Percentiles rank a stretch among this genome's conserved stretches.
Conservation (phyloP, 2,797 vertebrate species). For the Chromis chromis region DNA sequence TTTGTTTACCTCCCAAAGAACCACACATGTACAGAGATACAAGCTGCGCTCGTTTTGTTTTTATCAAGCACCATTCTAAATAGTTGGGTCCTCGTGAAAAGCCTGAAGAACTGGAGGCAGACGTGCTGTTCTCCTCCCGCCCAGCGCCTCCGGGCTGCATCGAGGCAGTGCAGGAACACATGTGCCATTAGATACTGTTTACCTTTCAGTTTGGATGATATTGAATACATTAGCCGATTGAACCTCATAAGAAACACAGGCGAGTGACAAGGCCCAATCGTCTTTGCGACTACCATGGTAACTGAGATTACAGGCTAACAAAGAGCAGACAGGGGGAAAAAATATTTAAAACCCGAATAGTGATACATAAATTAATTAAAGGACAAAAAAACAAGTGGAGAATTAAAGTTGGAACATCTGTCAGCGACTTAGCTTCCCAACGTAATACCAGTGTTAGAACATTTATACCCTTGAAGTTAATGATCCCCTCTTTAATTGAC, state of each 20-base stretch:
- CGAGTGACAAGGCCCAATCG: slow-evolving; percentile 82
- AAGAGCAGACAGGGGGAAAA: slow-evolving; percentile 76
- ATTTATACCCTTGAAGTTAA: slow-evolving; percentile 91
- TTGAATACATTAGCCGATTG: slow-evolving; percentile 85
- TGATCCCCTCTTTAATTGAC: slow-evolving; percentile 90
- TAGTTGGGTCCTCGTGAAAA: slow-evolving; percentile 54
- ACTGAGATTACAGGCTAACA: slow-evolving; percentile 84
- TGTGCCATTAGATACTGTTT: slow-evolving; percentile 78
- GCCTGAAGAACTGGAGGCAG: slow-evolving; percentile 47
- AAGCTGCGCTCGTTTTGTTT: slow-evolving; percentile 65
- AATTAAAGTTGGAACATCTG: slow-evolving; percentile 90
- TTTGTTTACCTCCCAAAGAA: slow-evolving; percentile 63
- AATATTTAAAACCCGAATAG: slow-evolving; percentile 81
- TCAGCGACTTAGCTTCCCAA: slow-evolving; percentile 87
- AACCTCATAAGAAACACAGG: slow-evolving; percentile 81
- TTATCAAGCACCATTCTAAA: slow-evolving; percentile 52
- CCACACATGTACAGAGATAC: slow-evolving; percentile 56
- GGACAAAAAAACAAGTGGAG: slow-evolving; percentile 84
- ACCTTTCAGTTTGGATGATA: slow-evolving; percentile 81
- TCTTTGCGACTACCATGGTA: slow-evolving; percentile 81
- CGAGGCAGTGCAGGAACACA: slow-evolving; percentile 51
- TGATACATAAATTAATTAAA: slow-evolving; percentile 90
- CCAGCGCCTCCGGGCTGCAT: slow-evolving; percentile 51
- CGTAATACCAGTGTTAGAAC: slow-evolving; percentile 90
- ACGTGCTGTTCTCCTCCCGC: slow-evolving; percentile 48